Evolutionary conservation across 2,888 invertebrate genomes (phyloP), one percentile per base, ranked within the genome.

Genomic region (Gastrophysa polygoni): DNA sequence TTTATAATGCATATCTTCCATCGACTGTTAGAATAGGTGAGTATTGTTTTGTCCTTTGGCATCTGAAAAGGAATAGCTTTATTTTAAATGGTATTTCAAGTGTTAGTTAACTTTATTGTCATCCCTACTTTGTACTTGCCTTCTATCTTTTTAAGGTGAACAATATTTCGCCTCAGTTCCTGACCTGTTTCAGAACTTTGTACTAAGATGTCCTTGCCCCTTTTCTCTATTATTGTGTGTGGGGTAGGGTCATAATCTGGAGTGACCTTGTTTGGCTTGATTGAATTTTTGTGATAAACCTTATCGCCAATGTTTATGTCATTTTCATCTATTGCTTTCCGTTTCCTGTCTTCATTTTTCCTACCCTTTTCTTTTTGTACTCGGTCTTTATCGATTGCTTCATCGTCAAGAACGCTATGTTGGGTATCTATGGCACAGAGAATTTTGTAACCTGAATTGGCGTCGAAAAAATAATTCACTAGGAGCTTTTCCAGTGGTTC

Each of bases 211-310:
- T 51, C 28, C 7, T 32, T 32, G 10, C 51, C 51, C 11, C 11
- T 55, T 55, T 54, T 54, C 2, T 18, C 20, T 18, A 54, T 38
- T 43, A 54, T 18, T 43, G 54, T 54, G 44, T 54, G 54, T 38
- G 54, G 38, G 16, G 38, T 29, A 6, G 54, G 20, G 18, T 38
- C 54, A 44, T 43, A 55, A 16, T 10, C 14, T 18, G 55, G 20
- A 14, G 43, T 46, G 11, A 44, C 16, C 21, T 43, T 55, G 20
- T 55, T 55, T n/a, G 10, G 20, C 21, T 20, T 34, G 28, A 51
- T 60, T 21, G 54, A 34, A 55, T 66, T 63, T 63, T 66, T 60
- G 29, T 43, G 48, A 43, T 59, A 64, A n/a, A 64, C 66, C 20
- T 66, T 54, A 29, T 50, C 59, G 18, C 47, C 47, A 46, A 46